Conservation (phyloP, 2,113 vertebrate genomes). For the Callochromis pleurospilus region DNA sequence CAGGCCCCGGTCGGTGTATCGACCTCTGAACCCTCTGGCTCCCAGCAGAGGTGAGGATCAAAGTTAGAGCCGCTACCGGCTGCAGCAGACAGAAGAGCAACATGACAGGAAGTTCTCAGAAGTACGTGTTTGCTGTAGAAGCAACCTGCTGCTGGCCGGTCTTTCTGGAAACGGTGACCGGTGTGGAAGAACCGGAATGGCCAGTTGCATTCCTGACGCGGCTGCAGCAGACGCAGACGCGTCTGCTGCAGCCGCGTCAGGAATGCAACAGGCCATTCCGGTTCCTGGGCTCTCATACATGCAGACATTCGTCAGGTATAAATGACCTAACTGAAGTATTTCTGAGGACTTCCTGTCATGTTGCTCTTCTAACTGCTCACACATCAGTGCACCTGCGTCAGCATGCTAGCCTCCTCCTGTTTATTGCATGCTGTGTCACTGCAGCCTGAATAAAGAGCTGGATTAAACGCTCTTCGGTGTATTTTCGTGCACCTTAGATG, state of each 20-base stretch:
- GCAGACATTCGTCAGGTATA: neutral
- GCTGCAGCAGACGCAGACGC: too few species aligned
- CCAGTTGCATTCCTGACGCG: too few species aligned
- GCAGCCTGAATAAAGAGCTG: neutral
- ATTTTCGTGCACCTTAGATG: neutral
- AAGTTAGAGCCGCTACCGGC: neutral
- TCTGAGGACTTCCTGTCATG: neutral
- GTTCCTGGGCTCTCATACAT: neutral
- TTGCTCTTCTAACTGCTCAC: neutral
- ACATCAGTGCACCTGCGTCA: neutral
- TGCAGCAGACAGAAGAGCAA: too few species aligned
- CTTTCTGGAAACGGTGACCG: neutral
- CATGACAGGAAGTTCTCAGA: too few species aligned
- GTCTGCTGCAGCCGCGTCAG: neutral
- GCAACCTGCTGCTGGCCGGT: too few species aligned
- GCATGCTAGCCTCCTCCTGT: neutral
- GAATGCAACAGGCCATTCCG: neutral
- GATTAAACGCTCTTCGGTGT: neutral
- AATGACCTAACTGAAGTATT: neutral
- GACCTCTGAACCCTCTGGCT: constrained; percentile 89
- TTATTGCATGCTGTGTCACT: neutral
- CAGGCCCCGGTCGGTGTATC: constrained; percentile 94
- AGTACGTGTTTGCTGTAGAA: too few species aligned
- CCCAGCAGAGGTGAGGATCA: constrained; percentile 78
- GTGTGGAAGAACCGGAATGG: neutral